A percentile compares a stretch with the other conserved stretches of the same genome.
Conservation (phyloP, 64 coral and sea anemone genomes). For the Pocillopora damicornis region DNA sequence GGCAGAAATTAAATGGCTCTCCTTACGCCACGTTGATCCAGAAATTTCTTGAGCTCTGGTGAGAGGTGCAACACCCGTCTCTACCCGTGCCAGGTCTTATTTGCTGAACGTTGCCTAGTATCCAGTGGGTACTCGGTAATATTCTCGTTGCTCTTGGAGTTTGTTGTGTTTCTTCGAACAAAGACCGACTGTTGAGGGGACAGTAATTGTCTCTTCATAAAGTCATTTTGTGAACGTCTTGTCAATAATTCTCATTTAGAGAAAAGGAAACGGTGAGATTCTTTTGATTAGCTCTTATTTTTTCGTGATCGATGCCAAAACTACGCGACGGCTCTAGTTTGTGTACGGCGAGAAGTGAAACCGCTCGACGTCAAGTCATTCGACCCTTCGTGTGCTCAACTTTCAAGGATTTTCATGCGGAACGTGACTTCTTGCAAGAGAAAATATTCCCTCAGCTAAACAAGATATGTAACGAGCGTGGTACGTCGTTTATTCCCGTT, state of each 20-base stretch:
- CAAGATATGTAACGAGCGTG: conserved; percentile 65
- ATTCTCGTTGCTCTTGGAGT: conserved; percentile 4
- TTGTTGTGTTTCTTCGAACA: conserved; percentile 1
- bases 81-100: neutral
- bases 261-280: neutral
- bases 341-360: conserved; percentile 40
- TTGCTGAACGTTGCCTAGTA: neutral
- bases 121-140: neutral
- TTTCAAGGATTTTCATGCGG: conserved; percentile 71
- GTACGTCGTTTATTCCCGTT: conserved; percentile 66
- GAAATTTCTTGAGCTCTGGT: neutral
- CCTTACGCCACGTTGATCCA: no score
- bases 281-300: neutral
- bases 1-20: no score
- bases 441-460: conserved; percentile 75
- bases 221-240: neutral
- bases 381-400: conserved; percentile 87
- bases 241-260: neutral
- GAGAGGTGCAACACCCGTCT: neutral
- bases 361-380: conserved; percentile 48
- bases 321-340: conserved; percentile 25
- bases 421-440: conserved; percentile 73
- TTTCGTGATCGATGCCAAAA: neutral
- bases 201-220: neutral
- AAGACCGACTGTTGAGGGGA: neutral